Evolutionary conservation across 1,140 invertebrate species (phyloP).

Genomic region (Ceratina australensis): DNA sequence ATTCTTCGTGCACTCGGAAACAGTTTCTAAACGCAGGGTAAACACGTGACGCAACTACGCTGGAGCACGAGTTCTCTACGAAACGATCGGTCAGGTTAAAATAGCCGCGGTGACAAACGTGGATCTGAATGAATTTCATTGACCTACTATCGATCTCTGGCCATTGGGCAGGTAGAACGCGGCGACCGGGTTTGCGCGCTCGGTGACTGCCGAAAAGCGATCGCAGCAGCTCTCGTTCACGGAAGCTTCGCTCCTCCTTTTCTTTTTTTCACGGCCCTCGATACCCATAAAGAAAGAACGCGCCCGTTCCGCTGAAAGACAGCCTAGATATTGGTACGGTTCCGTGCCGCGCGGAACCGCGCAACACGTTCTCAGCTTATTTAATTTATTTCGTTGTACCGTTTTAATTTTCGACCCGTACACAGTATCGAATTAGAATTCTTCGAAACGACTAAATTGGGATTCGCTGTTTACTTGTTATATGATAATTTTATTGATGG

Average conservation of each 20-base stretch:
- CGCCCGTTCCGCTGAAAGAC: conserved; percentile 26
- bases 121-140: conserved; percentile 74
- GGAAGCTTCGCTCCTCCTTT: conserved; percentile 13
- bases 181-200: conserved; percentile 65
- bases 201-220: conserved; percentile 62
- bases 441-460: background rate
- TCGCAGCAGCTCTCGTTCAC: conserved; percentile 13
- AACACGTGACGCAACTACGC: too few relatives aligned
- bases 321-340: conserved; percentile 50
- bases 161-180: conserved; percentile 61
- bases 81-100: conserved; percentile 51
- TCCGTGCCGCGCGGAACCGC: background rate
- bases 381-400: background rate
- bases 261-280: conserved; percentile 40
- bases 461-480: background rate
- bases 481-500: background rate
- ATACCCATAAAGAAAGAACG: conserved; percentile 56
- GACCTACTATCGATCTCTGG: conserved; percentile 70
- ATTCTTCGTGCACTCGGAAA: too few relatives aligned
- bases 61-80: background rate
- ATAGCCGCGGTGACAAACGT: conserved; percentile 54
- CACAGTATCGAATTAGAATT: background rate
- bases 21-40: too few relatives aligned
- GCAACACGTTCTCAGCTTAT: too few relatives aligned
- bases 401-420: background rate